Base-by-base conservation (phyloP, 2,888 invertebrate species). In the Malthinus seriepunctatus region DNA sequence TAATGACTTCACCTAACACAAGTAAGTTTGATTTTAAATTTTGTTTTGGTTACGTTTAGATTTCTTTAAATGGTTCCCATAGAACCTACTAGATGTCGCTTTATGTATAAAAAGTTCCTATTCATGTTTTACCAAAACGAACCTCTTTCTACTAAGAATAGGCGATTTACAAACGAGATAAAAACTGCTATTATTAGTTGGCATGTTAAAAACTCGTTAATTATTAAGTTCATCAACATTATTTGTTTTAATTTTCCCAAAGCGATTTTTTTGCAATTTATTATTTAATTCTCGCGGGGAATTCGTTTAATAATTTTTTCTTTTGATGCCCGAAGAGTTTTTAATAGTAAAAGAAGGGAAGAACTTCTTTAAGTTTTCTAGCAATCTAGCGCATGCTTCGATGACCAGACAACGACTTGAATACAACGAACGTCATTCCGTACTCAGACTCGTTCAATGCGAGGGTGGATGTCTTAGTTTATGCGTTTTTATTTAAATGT, bases 1-100 rank as follows among this genome's bases (percentile, higher is more conserved):
- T 93, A 63, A 92, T 95, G 91, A 93, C 93, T 80, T 91, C 94
- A 78, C 89, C 90, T 63, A 86, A 88, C 67, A 90, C 91, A 79
- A 93, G 94, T 95, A 80, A 90, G 90, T 86, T 9, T 48, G 10
- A 3, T 48, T 32, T 11, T 33, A n/a, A 10, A 11, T 48, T 32
- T 23, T 23, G 23, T 23, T 23, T 5, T 23, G 5, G 23, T 23
- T 23, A 23, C 23, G 23, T 5, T 2, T 23, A 23, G 23, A 5
- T 23, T 31, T 31, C 31, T 50, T 37, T 38, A 15, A 34, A 23
- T 15, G 34, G 23, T 51, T 12, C 14, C 3, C n/a, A 6, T 11
- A 10, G 1, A 6, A 8, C 14, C 12, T 3, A 6, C 8, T 38
- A 52, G 46, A 35, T 35, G 52, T 34, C 46, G 37, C 32, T 8